Conservation (phyloP, 2,797 vertebrate genomes). For the Benthosema pterotum region DNA sequence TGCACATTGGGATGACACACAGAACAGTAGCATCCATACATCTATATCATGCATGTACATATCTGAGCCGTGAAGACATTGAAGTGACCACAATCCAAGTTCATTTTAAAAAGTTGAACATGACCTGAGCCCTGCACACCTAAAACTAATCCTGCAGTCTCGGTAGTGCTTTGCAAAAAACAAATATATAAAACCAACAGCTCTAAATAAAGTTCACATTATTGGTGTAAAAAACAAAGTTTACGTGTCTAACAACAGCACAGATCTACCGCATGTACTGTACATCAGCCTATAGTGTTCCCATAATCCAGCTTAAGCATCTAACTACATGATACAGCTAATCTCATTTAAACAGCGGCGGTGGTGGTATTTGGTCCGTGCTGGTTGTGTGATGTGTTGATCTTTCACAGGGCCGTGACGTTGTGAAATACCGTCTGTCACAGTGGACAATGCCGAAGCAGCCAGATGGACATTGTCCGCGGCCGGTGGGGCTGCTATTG, state of each 20-base stretch:
- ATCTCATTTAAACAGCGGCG: slow-evolving; percentile 6
- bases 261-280: neutral
- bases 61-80: too few relatives aligned
- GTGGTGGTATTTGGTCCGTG: slow-evolving; percentile 38
- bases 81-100: too few relatives aligned
- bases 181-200: neutral
- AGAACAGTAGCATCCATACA: too few relatives aligned
- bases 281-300: neutral
- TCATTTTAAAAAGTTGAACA: too few relatives aligned
- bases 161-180: neutral
- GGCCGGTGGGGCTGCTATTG: slow-evolving; percentile 61
- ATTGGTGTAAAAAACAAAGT: neutral
- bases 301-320: slow-evolving; percentile 1
- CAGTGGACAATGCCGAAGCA: slow-evolving; percentile 73
- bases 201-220: neutral
- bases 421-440: slow-evolving; percentile 73
- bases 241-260: neutral
- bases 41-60: too few relatives aligned
- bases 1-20: neutral
- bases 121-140: too few relatives aligned
- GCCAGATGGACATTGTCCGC: slow-evolving; percentile 76
- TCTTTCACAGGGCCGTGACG: slow-evolving; percentile 28
- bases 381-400: slow-evolving; percentile 72
- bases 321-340: neutral
- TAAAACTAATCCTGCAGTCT: too few relatives aligned